Conservation (phyloP, 2,888 invertebrate genomes). For the Stenoptilia bipunctidactyla region DNA sequence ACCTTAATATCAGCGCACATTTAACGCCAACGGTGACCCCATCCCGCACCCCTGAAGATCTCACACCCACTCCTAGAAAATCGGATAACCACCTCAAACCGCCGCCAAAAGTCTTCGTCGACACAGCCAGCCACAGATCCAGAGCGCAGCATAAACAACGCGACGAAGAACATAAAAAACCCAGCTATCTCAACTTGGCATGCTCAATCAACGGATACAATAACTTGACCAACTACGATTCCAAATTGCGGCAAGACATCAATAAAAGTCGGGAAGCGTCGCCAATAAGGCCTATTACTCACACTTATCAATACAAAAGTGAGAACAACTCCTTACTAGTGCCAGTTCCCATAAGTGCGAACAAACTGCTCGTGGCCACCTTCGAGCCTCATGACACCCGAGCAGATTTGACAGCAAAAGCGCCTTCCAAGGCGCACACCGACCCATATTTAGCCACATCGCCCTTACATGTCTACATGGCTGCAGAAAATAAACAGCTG, state of each 20-base stretch:
- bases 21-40: conserved; percentile 5
- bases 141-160: conserved; percentile 48
- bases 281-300: conserved; percentile 74
- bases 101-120: conserved; percentile 49
- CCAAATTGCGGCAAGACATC: conserved; percentile 80
- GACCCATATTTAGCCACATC: conserved; percentile 53
- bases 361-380: conserved; percentile 70
- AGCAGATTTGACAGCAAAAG: conserved; percentile 56
- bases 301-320: conserved; percentile 54
- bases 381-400: conserved; percentile 61
- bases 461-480: conserved; percentile 57
- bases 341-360: conserved; percentile 60
- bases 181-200: conserved; percentile 89
- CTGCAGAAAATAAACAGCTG: conserved; percentile 58
- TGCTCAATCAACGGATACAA: conserved; percentile 93
- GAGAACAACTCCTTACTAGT: conserved; percentile 55
- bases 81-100: conserved; percentile 52
- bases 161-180: conserved; percentile 75
- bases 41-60: conserved; percentile 33
- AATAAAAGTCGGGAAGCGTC: conserved; percentile 80
- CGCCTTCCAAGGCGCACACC: conserved; percentile 66
- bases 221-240: conserved; percentile 88
- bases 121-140: conserved; percentile 46
- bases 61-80: conserved; percentile 37
- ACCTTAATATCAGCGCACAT: conserved; percentile 21